phyloP scores from a whole-genome alignment of 2,888 invertebrate species.

The Pterobdella sp. region DNA sequence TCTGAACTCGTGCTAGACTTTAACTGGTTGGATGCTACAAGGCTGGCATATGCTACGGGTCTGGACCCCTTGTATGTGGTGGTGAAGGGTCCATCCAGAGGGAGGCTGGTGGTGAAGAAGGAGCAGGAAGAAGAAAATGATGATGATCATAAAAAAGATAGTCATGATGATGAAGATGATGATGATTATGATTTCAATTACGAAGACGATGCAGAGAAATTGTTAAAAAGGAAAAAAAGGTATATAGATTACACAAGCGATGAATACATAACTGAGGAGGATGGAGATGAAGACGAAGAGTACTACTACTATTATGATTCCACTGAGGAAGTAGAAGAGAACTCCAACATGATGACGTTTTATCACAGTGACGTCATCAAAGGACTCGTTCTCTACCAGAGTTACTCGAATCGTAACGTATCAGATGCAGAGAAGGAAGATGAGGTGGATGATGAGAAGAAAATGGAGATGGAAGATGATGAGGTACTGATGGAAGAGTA shows the following conservation, averaged over 20 bases:
- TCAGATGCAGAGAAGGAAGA: neutral
- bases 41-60: neutral
- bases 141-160: neutral
- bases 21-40: neutral
- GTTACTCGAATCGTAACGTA: neutral
- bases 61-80: neutral
- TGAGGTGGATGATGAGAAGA: neutral
- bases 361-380: slow-evolving; percentile 1
- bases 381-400: neutral
- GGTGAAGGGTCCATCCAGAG: neutral
- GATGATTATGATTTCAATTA: neutral
- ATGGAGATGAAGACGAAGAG: neutral
- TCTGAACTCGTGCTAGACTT: neutral
- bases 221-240: neutral
- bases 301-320: neutral
- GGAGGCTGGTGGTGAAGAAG: neutral
- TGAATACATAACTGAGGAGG: neutral
- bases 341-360: neutral
- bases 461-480: neutral
- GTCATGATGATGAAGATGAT: neutral
- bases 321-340: neutral
- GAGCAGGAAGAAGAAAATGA: neutral
- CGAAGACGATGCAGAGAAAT: neutral
- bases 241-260: neutral
- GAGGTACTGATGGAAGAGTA: neutral